A percentile compares a stretch with the other conserved stretches of the same genome.
Conservation (phyloP, 1,140 invertebrate species). For the Formica selysi region DNA sequence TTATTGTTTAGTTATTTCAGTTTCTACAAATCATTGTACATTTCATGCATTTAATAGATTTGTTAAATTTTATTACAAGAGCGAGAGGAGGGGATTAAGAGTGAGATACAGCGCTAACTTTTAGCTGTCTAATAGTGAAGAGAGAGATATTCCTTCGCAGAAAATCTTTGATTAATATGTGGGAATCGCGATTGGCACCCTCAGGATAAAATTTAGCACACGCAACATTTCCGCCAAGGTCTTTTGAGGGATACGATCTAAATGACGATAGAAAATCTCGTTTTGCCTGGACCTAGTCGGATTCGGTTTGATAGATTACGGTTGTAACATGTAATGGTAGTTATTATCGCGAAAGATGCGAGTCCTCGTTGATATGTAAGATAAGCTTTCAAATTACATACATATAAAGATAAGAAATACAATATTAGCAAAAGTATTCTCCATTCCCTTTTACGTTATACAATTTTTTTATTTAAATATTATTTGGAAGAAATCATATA, state of each 20-base stretch:
- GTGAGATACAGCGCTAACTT: not conserved
- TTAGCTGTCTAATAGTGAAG: not conserved
- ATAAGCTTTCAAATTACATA: not conserved
- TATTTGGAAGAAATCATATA: not conserved
- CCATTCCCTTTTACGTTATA: not conserved
- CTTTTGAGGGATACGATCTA: constrained; percentile 21
- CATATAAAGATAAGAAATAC: too few relatives aligned
- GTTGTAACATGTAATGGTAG: not conserved
- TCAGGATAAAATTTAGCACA: not conserved
- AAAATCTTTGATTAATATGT: constrained; percentile 64
- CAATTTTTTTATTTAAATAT: not conserved
- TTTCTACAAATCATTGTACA: not conserved
- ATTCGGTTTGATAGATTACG: constrained; percentile 62
- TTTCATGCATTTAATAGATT: not conserved
- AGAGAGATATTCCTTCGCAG: constrained; percentile 6
- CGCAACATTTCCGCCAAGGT: constrained; percentile 46
- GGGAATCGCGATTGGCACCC: constrained; percentile 49
- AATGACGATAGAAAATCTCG: not conserved
- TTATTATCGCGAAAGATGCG: constrained; percentile 8
- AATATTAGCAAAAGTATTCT: not conserved
- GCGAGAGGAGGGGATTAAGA: not conserved
- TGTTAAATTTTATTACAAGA: not conserved
- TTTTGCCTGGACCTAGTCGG: not conserved
- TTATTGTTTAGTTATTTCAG: not conserved
- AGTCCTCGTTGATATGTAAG: not conserved